Conservation (phyloP, 2,888 invertebrate species). For the Pandemis heparana region DNA sequence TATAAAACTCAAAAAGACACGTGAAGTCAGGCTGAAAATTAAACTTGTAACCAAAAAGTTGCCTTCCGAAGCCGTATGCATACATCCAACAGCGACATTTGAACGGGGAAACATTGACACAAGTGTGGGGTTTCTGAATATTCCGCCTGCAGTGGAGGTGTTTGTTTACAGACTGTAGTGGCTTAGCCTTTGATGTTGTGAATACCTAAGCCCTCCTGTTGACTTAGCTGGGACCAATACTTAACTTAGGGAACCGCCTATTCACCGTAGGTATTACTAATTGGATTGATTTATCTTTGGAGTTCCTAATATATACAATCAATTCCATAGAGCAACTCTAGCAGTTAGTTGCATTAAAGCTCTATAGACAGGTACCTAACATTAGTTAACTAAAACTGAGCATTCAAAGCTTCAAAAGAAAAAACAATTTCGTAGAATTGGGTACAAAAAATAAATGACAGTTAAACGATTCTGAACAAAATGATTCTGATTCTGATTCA, state of each 20-base stretch:
- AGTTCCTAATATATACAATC: background rate
- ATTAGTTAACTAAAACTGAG: background rate
- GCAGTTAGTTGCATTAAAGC: background rate
- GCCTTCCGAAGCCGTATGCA: slow-evolving; percentile 71
- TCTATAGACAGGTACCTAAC: background rate
- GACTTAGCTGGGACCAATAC: slow-evolving; percentile 45
- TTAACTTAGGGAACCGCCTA: slow-evolving; percentile 19
- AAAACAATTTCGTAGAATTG: background rate
- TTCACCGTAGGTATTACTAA: slow-evolving; percentile 25
- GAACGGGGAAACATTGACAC: slow-evolving; percentile 73
- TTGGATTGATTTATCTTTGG: slow-evolving; percentile 25
- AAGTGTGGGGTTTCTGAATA: slow-evolving; percentile 70
- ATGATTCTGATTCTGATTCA: no score
- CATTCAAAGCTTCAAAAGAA: background rate
- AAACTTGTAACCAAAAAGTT: slow-evolving; percentile 53
- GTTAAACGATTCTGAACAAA: no score
- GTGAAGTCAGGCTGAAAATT: background rate
- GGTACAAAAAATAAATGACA: no score
- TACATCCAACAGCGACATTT: slow-evolving; percentile 53
- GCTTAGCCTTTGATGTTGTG: slow-evolving; percentile 51
- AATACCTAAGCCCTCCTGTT: slow-evolving; percentile 46
- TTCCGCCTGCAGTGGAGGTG: slow-evolving; percentile 36
- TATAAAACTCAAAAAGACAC: no score
- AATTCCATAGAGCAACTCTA: background rate
- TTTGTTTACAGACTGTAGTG: slow-evolving; percentile 47